phyloP scores from a whole-genome alignment of 2,113 vertebrate genomes.

The Oryctolagus cuniculus region mOryCun1.1 NC_091435.1:137606001-137606500 shows the following conservation, averaged over 20 bases:
- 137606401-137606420: background rate
- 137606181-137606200: background rate
- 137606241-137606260: constrained; percentile 38
- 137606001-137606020: background rate
- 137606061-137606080: background rate
- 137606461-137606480: background rate
- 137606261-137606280: background rate
- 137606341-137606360: background rate
- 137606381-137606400: background rate
- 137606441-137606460: background rate
- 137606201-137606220: background rate
- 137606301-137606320: constrained; percentile 7
- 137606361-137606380: background rate
- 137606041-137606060: background rate
- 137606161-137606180: background rate
- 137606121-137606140: background rate
- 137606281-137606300: background rate
- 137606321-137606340: background rate
- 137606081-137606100: background rate
- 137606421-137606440: background rate
- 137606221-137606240: background rate
- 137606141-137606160: background rate
- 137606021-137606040: background rate
- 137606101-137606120: background rate
- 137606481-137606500: background rate